Conservation (phyloP, 2,797 vertebrate species). For the Girardinus metallicus region DNA sequence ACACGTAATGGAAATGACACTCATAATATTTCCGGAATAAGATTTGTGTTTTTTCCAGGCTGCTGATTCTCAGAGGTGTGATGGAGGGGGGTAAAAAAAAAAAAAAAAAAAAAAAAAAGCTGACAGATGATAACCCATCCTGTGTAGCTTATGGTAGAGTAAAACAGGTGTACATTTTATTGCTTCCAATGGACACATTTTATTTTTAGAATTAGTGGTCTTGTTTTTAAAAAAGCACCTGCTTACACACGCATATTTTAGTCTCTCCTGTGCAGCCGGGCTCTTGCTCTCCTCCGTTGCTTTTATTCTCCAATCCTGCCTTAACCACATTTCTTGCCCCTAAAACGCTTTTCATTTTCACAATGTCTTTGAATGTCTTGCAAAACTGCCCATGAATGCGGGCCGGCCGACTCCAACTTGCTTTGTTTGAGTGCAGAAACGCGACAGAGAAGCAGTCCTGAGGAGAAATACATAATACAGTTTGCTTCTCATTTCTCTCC, state of each 20-base stretch:
- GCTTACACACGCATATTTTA: constrained; percentile 44
- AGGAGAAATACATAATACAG: neutral
- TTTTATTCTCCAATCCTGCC: constrained; percentile 19
- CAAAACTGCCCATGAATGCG: constrained; percentile 22
- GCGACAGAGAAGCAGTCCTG: constrained; percentile 2
- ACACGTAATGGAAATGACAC: constrained; percentile 29
- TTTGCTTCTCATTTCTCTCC: constrained; percentile 20
- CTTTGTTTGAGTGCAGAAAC: constrained; percentile 11
- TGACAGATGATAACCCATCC: constrained; percentile 28
- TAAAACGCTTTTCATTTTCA: constrained; percentile 58
- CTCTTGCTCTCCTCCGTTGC: constrained; percentile 9
- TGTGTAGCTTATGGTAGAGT: constrained; percentile 13
- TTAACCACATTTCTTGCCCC: constrained; percentile 36
- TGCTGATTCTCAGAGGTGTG: constrained; percentile 25
- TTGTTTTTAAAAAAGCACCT: constrained; percentile 55
- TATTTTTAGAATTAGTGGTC: constrained; percentile 50
- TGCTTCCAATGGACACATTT: constrained; percentile 24
- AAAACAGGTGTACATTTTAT: constrained; percentile 35
- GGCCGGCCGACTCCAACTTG: constrained; percentile 17
- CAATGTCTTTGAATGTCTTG: constrained; percentile 22
- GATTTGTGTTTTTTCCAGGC: constrained; percentile 29
- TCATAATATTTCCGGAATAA: constrained; percentile 29
- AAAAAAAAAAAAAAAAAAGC: neutral
- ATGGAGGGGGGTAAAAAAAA: neutral
- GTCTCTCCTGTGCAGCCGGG: constrained; percentile 13